Evolutionary conservation across 2,888 invertebrate genomes (phyloP).

Genomic region (Megalurothrips usitatus): DNA sequence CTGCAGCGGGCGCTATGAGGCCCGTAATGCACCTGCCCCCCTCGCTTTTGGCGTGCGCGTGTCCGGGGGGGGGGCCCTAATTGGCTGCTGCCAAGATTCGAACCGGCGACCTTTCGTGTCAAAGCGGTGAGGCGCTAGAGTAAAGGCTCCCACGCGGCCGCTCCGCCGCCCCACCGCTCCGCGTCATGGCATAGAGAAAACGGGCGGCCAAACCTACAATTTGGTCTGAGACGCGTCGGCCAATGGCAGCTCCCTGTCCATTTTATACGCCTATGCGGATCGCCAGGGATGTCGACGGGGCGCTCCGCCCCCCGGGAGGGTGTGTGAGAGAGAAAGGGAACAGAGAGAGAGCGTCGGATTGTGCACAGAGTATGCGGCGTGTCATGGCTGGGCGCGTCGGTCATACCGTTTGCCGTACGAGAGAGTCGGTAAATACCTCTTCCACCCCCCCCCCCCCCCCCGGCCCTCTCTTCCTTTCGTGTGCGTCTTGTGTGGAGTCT

Average conservation of each 20-base stretch:
- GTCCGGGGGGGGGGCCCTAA: not conserved
- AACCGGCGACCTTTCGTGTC: conserved; percentile 22
- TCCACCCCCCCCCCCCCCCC: no score
- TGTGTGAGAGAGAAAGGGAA: not conserved
- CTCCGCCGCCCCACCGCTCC: not conserved
- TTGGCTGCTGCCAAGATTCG: conserved; percentile 22
- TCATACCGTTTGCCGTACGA: no score
- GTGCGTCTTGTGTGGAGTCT: no score
- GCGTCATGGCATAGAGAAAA: not conserved
- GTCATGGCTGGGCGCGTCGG: no score
- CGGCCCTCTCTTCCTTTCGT: no score
- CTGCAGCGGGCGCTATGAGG: no score
- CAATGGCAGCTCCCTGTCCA: not conserved
- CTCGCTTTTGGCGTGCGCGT: not conserved
- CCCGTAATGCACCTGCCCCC: not conserved
- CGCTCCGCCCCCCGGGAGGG: not conserved
- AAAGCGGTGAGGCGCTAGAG: not conserved
- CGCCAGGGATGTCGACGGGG: no score
- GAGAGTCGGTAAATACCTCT: no score
- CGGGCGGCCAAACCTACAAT: not conserved
- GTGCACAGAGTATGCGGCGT: not conserved
- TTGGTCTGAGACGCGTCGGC: not conserved
- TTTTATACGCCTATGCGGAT: no score
- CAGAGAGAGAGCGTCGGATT: not conserved
- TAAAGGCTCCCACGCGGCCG: not conserved